Base-by-base conservation (phyloP, 2,888 invertebrate genomes). In the Tetragonisca angustula region DNA sequence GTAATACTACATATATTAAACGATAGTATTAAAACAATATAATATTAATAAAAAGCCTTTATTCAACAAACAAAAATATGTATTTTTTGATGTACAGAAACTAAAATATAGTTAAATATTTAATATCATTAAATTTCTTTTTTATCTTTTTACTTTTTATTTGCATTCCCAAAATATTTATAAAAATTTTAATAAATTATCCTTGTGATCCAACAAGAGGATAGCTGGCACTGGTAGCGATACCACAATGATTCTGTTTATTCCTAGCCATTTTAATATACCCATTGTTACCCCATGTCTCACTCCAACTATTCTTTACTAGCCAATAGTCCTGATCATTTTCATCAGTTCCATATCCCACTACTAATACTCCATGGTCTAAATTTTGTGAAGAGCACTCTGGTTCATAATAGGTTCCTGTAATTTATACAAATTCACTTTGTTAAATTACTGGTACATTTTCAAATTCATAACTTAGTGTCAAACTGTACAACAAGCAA, bases 191-290 rank as follows among this genome's bases (percentile, higher is more conserved):
- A 56, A n/a, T 2, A 52, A 54, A 62, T 56, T 72, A 83, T 76
- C 62, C 71, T 56, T 36, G 6, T 27, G 68, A 17, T 50, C 68
- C 62, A 90, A 98, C 98, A 78, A 98, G 95, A 49, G 98, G 98
- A 95, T 97, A 98, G 93, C 97, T 98, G 86, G 98, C 97, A 86
- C 95, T 94, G 69, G 96, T 95, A 76, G 98, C 98, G 94, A 99
- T 96, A 91, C 98, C 98, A 94, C 98, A 99, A 93, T 97, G 96
- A 95, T 99, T 98, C 54, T 97, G 91, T 91, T 95, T 95, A 95
- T 98, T 98, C 90, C 98, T 96, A 50, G 97, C 96, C 97, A 99
- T 98, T 95, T 97, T 97, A 92, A 98, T 97, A 95, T 97, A 99
- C 64, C 98, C 98, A 11, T 96, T 93, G 71, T 97, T 96, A 56